These are phyloP conservation scores for Drosophila putrida DNA, from an alignment of 2,888 invertebrate species.

Conservation along the genomic window DNA sequence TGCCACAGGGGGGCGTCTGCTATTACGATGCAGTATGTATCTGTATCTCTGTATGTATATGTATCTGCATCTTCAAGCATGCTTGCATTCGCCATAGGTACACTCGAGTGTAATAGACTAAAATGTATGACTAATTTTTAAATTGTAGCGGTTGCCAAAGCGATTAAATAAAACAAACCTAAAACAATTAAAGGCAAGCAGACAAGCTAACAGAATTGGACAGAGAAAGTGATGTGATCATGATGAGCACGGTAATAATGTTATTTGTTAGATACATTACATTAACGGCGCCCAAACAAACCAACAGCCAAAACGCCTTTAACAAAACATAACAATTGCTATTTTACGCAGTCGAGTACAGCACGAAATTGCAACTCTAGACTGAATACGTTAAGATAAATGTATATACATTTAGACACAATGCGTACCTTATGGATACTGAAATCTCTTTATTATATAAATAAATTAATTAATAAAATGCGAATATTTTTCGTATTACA, in stretches of 20 bases:
- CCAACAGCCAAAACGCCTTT: neutral
- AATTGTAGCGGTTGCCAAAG: slow-evolving; percentile 60
- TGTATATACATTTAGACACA: neutral
- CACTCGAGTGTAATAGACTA: slow-evolving; percentile 28
- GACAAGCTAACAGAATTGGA: slow-evolving; percentile 64
- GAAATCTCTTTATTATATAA: neutral
- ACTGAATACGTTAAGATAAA: neutral
- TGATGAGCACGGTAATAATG: slow-evolving; percentile 56
- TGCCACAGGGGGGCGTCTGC: slow-evolving; percentile 20
- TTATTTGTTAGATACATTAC: slow-evolving; percentile 68
- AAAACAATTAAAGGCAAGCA: slow-evolving; percentile 58
- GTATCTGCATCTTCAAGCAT: slow-evolving; percentile 67
- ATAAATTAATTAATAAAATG: no score
- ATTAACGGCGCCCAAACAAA: slow-evolving; percentile 36
- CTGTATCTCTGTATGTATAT: slow-evolving; percentile 20
- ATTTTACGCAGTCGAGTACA: slow-evolving; percentile 43
- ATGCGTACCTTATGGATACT: neutral
- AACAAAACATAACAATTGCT: slow-evolving; percentile 27
- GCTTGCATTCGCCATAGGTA: slow-evolving; percentile 58
- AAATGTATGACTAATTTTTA: slow-evolving; percentile 73
- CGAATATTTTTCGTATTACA: no score
- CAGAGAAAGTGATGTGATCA: slow-evolving; percentile 74
- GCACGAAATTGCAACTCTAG: slow-evolving; percentile 18
- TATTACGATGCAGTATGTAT: slow-evolving; percentile 26
- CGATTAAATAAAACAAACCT: slow-evolving; percentile 62